phyloP scores from a whole-genome alignment of 2,888 invertebrate genomes.

The Troides helena region DNA sequence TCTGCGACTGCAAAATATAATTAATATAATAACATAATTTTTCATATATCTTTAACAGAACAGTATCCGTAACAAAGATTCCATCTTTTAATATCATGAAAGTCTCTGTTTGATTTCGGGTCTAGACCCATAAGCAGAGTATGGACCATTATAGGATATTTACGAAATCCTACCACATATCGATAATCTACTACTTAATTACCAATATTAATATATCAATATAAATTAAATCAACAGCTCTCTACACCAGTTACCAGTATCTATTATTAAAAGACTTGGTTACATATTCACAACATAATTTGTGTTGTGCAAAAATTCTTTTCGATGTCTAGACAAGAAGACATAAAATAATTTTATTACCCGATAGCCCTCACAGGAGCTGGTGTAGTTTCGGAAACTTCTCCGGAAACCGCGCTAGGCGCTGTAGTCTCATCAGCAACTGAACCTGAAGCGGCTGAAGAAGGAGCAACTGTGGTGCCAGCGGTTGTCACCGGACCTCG shows the following conservation, averaged over 20 bases:
- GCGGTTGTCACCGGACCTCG: slow-evolving; percentile 51
- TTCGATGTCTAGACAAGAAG: neutral
- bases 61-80: too few relatives aligned
- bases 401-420: slow-evolving; percentile 53
- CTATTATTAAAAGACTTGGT: too few relatives aligned
- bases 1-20: slow-evolving; percentile 49
- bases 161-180: too few relatives aligned
- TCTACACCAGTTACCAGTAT: too few relatives aligned
- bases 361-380: slow-evolving; percentile 60
- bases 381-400: slow-evolving; percentile 65
- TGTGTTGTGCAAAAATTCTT: neutral
- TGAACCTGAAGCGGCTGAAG: slow-evolving; percentile 32
- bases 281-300: too few relatives aligned
- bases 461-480: slow-evolving; percentile 55
- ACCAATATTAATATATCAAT: too few relatives aligned
- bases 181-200: too few relatives aligned
- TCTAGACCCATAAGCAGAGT: too few relatives aligned
- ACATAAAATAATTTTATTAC: slow-evolving; percentile 39
- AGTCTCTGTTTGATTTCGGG: too few relatives aligned
- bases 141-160: too few relatives aligned
- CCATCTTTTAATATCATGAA: too few relatives aligned
- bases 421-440: slow-evolving; percentile 54
- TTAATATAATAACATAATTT: neutral
- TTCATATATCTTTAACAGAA: neutral
- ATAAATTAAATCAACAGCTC: too few relatives aligned